Percentiles rank a stretch among this genome's conserved stretches.
phyloP scores from a whole-genome alignment of 2,888 invertebrate species.

The Gonocerus acuteangulatus region DNA sequence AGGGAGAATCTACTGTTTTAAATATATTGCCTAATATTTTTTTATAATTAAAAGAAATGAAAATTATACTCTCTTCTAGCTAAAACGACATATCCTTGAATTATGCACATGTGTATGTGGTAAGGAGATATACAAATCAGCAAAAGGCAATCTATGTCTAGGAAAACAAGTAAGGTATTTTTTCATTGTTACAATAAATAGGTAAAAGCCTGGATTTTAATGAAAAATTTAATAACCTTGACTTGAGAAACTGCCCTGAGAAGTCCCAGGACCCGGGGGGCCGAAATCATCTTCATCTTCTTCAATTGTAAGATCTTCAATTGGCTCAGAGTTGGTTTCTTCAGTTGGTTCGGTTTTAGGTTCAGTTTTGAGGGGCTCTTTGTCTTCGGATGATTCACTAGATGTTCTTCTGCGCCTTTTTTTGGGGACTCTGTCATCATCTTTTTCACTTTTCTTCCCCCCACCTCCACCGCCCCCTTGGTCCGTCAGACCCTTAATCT shows the following conservation, averaged over 20 bases:
- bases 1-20: no score
- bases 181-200: no score
- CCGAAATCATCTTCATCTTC: slow-evolving; percentile 59
- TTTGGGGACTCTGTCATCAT: background rate
- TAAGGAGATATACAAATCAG: no score
- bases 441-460: slow-evolving; percentile 1
- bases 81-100: no score
- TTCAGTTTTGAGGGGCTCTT: slow-evolving; percentile 41
- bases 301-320: slow-evolving; percentile 73
- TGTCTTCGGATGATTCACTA: slow-evolving; percentile 19
- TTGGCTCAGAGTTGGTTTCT: slow-evolving; percentile 40
- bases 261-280: slow-evolving; percentile 61
- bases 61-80: no score
- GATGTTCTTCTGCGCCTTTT: background rate
- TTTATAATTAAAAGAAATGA: no score
- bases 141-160: no score
- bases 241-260: slow-evolving; percentile 50
- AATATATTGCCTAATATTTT: no score
- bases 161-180: no score
- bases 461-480: slow-evolving; percentile 29
- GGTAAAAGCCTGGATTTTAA: no score
- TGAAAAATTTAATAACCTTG: slow-evolving; percentile 57
- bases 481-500: slow-evolving; percentile 33
- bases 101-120: no score
- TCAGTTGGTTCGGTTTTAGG: slow-evolving; percentile 59